phyloP scores from a whole-genome alignment of 2,888 invertebrate genomes.

The Adelphocoris suturalis region DNA sequence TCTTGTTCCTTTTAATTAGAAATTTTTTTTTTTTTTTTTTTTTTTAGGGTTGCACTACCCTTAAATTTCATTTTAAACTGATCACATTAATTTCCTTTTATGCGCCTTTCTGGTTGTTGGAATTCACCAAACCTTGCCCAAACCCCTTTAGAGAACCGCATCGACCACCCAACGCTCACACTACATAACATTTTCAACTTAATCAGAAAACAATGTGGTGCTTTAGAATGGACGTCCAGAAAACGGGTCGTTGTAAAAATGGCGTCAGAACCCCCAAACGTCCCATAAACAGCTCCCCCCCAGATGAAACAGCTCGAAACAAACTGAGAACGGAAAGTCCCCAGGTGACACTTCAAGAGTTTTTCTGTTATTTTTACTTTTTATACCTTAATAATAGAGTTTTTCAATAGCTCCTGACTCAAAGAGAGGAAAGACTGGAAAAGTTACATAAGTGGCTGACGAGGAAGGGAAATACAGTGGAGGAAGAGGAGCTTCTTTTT shows the following conservation, averaged over 20 bases:
- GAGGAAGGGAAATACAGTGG: constrained; percentile 12
- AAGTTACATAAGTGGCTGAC: constrained; percentile 58
- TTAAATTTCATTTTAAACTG: too few relatives aligned
- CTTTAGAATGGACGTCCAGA: not conserved
- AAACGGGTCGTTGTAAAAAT: constrained; percentile 6
- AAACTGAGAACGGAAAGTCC: constrained; percentile 50
- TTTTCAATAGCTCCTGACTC: constrained; percentile 60
- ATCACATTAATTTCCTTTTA: too few relatives aligned
- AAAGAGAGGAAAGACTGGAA: constrained; percentile 51
- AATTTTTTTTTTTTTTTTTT: too few relatives aligned
- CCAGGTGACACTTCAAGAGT: constrained; percentile 56
- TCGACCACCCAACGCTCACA: too few relatives aligned
- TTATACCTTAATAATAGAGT: constrained; percentile 54
- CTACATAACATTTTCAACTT: not conserved
- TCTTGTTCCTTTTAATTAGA: too few relatives aligned
- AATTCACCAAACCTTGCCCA: too few relatives aligned
- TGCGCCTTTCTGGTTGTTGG: too few relatives aligned
- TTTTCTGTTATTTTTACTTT: constrained; percentile 41
- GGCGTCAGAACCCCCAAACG: constrained; percentile 12
- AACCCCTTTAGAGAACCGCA: too few relatives aligned
- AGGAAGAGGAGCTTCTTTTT: constrained; percentile 46
- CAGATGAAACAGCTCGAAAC: constrained; percentile 16
- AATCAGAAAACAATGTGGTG: not conserved
- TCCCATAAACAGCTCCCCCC: constrained; percentile 39
- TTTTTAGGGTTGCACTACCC: too few relatives aligned